phyloP scores from a whole-genome alignment of 37 sponge, comb jelly and placozoan species.

The Bolinopsis microptera region DNA sequence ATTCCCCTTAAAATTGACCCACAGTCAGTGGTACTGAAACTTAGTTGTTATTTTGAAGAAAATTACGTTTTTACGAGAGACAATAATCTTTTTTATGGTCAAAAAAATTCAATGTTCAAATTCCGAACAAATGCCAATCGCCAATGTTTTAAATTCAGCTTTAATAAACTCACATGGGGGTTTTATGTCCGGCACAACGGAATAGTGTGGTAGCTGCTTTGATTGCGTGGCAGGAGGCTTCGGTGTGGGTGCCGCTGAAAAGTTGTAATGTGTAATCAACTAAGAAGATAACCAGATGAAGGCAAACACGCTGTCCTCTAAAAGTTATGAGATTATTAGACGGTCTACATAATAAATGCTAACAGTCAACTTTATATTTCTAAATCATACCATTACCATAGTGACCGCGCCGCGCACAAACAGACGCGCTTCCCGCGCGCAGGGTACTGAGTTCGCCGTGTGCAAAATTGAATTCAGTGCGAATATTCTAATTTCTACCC shows the following conservation, averaged over 20 bases:
- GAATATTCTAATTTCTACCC: not conserved
- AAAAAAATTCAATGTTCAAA: too few species aligned
- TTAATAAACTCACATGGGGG: conserved; percentile 23
- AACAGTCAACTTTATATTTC: not conserved
- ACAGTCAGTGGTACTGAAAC: not conserved
- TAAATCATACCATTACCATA: not conserved
- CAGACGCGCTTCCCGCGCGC: not conserved
- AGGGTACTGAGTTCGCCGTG: not conserved
- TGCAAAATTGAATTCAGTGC: not conserved
- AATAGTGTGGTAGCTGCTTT: not conserved
- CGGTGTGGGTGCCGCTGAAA: conserved; percentile 44
- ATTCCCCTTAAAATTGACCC: too few species aligned
- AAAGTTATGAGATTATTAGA: too few species aligned
- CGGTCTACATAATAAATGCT: conserved; percentile 1
- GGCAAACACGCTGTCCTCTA: too few species aligned
- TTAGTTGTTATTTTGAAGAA: too few species aligned
- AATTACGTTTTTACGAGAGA: too few species aligned
- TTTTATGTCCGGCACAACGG: conserved; percentile 2
- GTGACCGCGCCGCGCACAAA: conserved; percentile 22
- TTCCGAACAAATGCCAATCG: too few species aligned
- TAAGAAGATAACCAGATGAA: too few species aligned
- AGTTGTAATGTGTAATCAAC: not conserved
- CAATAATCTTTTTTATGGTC: too few species aligned
- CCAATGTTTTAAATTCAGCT: too few species aligned
- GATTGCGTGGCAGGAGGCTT: not conserved